These are phyloP conservation scores for Cremastinae sp. DNA, from an alignment of 2,888 invertebrate genomes.

Conservation along the genomic window DNA sequence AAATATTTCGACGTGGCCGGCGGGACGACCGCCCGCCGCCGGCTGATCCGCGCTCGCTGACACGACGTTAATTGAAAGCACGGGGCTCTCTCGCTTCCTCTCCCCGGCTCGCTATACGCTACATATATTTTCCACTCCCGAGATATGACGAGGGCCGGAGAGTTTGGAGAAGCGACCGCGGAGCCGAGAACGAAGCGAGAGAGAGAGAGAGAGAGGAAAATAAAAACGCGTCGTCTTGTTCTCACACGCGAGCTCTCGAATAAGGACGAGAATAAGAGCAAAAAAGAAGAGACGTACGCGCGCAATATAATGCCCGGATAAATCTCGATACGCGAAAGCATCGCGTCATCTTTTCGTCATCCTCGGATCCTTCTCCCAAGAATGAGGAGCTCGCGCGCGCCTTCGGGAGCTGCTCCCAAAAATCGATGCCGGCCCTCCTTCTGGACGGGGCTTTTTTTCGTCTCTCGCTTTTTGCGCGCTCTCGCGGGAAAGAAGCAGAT, in stretches of 20 bases:
- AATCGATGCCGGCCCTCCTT: slow-evolving; percentile 35
- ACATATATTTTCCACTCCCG: slow-evolving; percentile 23
- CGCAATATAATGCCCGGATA: slow-evolving; percentile 47
- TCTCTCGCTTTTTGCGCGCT: slow-evolving; percentile 20
- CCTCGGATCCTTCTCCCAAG: slow-evolving; percentile 36
- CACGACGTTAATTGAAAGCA: slow-evolving; percentile 76
- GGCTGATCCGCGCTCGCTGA: slow-evolving; percentile 74
- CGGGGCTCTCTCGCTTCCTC: slow-evolving; percentile 58
- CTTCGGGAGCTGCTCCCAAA: no score
- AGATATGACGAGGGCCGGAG: slow-evolving; percentile 47
- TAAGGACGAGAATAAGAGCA: slow-evolving; percentile 40
- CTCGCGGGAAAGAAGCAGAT: slow-evolving; percentile 15
- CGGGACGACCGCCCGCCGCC: slow-evolving; percentile 65
- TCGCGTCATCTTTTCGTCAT: slow-evolving; percentile 50
- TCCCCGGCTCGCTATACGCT: not conserved
- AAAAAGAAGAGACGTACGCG: slow-evolving; percentile 51
- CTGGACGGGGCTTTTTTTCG: not conserved
- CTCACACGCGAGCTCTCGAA: slow-evolving; percentile 4
- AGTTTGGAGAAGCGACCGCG: slow-evolving; percentile 40
- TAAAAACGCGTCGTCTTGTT: no score
- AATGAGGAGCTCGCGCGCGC: slow-evolving; percentile 22
- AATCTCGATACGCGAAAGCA: slow-evolving; percentile 2
- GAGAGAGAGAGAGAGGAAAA: slow-evolving; percentile 19
- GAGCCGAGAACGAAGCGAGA: slow-evolving; percentile 24
- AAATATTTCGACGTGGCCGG: slow-evolving; percentile 73